phyloP scores from a whole-genome alignment of 2,888 invertebrate genomes.

The Vesta saturnalis region DNA sequence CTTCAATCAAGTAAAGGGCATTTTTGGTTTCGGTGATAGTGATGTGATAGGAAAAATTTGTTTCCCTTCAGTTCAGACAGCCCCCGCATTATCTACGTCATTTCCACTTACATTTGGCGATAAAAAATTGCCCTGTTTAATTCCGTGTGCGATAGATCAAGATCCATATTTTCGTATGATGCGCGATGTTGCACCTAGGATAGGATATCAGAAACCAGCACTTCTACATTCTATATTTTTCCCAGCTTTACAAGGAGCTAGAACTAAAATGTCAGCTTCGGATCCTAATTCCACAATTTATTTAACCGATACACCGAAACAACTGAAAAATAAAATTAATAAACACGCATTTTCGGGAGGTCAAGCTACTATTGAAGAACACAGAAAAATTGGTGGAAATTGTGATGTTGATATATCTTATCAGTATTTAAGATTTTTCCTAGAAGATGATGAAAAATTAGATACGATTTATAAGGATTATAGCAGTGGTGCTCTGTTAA shows the following conservation, averaged over 20 bases:
- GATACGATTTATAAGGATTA: conserved; percentile 78
- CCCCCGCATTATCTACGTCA: conserved; percentile 89
- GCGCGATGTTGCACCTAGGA: conserved; percentile 93
- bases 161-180: conserved; percentile 99
- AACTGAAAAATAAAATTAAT: conserved; percentile 95
- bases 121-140: conserved; percentile 82
- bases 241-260: conserved; percentile 89
- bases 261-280: conserved; percentile 98
- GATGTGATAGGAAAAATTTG: conserved; percentile 96
- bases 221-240: conserved; percentile 77
- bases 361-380: conserved; percentile 92
- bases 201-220: conserved; percentile 88
- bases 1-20: conserved; percentile 97
- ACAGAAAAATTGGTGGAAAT: conserved; percentile 90
- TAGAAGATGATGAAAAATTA: conserved; percentile 90
- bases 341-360: conserved; percentile 99
- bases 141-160: conserved; percentile 99
- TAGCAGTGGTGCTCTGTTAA: conserved; percentile 87
- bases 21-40: conserved; percentile 97
- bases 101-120: conserved; percentile 91
- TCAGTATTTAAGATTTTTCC: conserved; percentile 93
- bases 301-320: conserved; percentile 93
- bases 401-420: conserved; percentile 95
- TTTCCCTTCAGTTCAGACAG: conserved; percentile 97
- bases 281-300: conserved; percentile 94